phyloP scores from a whole-genome alignment of 2,888 invertebrate species.

The Ophion ventricosus region DNA sequence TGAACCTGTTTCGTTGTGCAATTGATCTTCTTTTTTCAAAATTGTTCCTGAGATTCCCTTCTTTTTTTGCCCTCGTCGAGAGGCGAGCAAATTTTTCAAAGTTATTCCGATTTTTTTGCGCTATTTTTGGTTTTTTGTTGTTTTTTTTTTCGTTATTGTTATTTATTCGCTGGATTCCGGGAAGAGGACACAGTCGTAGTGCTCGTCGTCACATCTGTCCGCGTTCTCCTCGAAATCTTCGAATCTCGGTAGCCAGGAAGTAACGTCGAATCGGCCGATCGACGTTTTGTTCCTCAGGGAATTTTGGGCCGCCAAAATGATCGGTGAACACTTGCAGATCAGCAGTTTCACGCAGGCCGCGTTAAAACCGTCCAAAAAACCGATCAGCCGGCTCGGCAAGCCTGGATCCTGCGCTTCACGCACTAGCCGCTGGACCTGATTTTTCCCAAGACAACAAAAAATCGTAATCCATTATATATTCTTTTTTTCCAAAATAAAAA shows the following conservation, averaged over 20 bases:
- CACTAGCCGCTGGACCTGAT: constrained; percentile 84
- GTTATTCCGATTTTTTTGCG: constrained; percentile 1
- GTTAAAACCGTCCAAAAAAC: constrained; percentile 86
- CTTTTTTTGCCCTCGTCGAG: background rate
- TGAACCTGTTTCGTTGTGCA: constrained; percentile 12
- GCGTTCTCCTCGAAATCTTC: constrained; percentile 81
- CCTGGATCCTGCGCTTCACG: constrained; percentile 86
- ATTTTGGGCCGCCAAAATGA: constrained; percentile 91
- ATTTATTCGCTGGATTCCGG: constrained; percentile 56
- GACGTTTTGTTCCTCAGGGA: constrained; percentile 84
- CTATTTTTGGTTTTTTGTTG: background rate
- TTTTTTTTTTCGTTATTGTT: background rate
- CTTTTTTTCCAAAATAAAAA: background rate
- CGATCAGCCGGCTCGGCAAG: constrained; percentile 86
- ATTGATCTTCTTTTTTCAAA: background rate
- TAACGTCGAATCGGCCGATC: constrained; percentile 76
- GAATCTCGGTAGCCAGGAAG: constrained; percentile 79
- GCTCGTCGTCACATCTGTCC: constrained; percentile 81
- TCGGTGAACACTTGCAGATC: constrained; percentile 91
- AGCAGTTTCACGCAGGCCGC: constrained; percentile 89
- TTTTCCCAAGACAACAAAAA: background rate
- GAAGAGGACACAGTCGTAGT: constrained; percentile 79
- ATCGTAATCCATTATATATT: background rate
- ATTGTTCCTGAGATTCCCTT: background rate
- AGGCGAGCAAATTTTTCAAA: constrained; percentile 25